Base-by-base conservation (phyloP, 2,797 vertebrate species). In the Eidolon dupreanum region DNA sequence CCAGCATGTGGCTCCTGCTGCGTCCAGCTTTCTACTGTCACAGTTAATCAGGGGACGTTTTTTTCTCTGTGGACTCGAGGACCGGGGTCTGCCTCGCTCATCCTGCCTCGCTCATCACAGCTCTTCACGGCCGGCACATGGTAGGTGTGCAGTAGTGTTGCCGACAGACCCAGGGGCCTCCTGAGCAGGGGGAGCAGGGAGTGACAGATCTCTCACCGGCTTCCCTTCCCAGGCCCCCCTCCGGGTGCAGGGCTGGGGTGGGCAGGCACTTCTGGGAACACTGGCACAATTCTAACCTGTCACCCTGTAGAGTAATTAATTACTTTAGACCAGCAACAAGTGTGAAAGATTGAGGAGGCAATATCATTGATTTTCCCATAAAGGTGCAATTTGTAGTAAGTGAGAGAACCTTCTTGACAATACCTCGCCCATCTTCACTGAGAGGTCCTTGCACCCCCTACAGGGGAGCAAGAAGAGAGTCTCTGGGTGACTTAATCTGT, bases 291-390 rank as follows among this genome's bases (percentile, higher is more conserved):
- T 97, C 93, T 31, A 73, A 22, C 51, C 75, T 88, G 70, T 79
- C 57, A 78, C 71, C 96, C 98, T 71, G n/a, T 77, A 94, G 96
- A 98, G 92, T 96, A 97, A 97, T 97, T 96, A 97, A 97, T 97
- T 97, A 94, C 71, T 61, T 73, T 71, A 97, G 89, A 96, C 61
- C 97, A 96, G 96, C 97, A 92, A 93, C 97, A 97, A 97, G 96
- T 96, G 95, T 97, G 97, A 96, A 97, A 79, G 97, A 97, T 97
- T 93, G 84, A 96, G 93, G 95, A 90, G 89, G 94, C 93, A 93
- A 33, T 97, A 94, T 95, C 95, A 98, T 98, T 96, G 98, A 97
- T 98, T 98, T 97, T 98, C 94, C 97, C 94, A 97, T 98, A 97
- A 97, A 97, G 94, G 97, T 91, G 82, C 97, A 96, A 97, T 98